Evolutionary conservation across 2,113 vertebrate species (phyloP), one percentile per base, ranked within the genome.

Genomic region (Carassius carassius): DNA sequence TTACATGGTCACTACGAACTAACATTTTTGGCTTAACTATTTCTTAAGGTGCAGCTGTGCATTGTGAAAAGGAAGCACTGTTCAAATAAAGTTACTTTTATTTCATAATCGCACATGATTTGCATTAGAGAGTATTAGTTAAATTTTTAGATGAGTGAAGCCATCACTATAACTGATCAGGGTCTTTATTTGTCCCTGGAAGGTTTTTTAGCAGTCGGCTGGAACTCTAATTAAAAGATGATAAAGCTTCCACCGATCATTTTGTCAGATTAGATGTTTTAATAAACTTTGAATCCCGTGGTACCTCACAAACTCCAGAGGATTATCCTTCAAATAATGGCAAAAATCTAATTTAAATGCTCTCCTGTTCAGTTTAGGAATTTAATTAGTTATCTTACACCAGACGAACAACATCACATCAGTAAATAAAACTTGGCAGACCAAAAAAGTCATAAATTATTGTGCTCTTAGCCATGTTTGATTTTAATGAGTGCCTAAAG

Each of bases 191-290:
- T 82, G 65, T 72, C 80, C 17, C 82, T 13, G 77, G 83, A 84
- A 87, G 79, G 54, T 69, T 77, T 73, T 82, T 21, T 84, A 47
- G 62, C 63, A 76, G 37, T 84, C 41, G 35, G 74, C 32, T 72
- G 54, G 74, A 83, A 62, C 82, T 84, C 10, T 87, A 85, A 89
- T 90, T 89, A 89, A 86, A 90, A 85, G 69, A 88, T 76, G 25
- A 86, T 87, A 58, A 85, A 84, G 41, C 72, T 75, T 29, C 47
- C 49, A 41, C 47, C 58, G 81, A 89, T 90, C 69, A 83, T 84
- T 83, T 82, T 85, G 72, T 69, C 29, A 86, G 70, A 87, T 90
- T 84, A 81, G 41, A 75, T 35, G 54, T 84, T 83, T 82, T 89
- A 87, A 89, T 87, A 81, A 77, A 86, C 85, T 82, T 82, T 85